Conservation (phyloP, 1,140 invertebrate species). For the Penaeus chinensis region DNA sequence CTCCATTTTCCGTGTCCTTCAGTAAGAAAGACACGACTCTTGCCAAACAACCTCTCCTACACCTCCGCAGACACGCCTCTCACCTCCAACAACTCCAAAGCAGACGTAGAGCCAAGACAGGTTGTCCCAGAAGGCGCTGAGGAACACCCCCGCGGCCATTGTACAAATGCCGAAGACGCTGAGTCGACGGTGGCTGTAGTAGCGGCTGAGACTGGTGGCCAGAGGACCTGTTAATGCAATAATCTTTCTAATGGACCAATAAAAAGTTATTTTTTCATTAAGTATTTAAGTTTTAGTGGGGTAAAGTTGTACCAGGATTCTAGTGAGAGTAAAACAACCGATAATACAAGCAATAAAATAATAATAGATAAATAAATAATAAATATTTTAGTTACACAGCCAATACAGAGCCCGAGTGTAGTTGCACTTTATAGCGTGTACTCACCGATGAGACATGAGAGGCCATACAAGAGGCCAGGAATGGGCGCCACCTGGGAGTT, state of each 20-base stretch:
- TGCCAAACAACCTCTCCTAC: not conserved
- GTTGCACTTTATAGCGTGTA: not conserved
- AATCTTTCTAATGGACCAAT: too few species aligned
- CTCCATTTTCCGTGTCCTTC: not conserved
- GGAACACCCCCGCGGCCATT: not conserved
- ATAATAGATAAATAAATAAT: too few species aligned
- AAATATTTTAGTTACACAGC: too few species aligned
- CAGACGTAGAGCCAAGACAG: slow-evolving; percentile 40
- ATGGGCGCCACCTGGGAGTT: slow-evolving; percentile 35
- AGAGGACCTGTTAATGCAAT: slow-evolving; percentile 21
- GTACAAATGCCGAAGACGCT: slow-evolving; percentile 13
- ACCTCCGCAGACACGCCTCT: not conserved
- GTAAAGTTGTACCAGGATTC: too few species aligned
- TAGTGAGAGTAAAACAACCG: too few species aligned
- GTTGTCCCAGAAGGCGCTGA: slow-evolving; percentile 28
- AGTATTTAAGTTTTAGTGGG: too few species aligned
- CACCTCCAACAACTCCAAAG: slow-evolving; percentile 34
- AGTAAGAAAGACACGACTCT: not conserved
- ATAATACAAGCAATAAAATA: too few species aligned
- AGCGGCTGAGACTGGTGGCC: slow-evolving; percentile 23
- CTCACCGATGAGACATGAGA: slow-evolving; percentile 30
- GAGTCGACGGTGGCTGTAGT: slow-evolving; percentile 31
- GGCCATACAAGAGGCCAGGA: slow-evolving; percentile 33
- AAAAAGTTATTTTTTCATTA: too few species aligned
- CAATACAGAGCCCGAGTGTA: too few species aligned